A percentile compares a stretch with the other conserved stretches of the same genome.
Conservation (phyloP, 2,888 invertebrate genomes). For the Euplexia lucipara region DNA sequence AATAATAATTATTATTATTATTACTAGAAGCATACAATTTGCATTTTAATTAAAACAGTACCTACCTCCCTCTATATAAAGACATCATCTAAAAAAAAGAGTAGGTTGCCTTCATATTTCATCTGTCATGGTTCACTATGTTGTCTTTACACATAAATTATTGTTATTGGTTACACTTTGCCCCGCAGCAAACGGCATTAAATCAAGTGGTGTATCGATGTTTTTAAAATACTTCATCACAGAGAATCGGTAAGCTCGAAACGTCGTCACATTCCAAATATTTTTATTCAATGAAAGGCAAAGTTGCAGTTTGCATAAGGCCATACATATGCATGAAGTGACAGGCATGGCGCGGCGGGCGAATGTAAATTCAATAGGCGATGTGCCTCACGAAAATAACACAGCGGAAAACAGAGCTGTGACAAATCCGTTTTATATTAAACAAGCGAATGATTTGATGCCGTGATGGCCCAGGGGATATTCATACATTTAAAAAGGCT, state of each 20-base stretch:
- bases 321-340: constrained; percentile 86
- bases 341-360: constrained; percentile 77
- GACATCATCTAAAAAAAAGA: background rate
- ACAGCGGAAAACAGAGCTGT: constrained; percentile 76
- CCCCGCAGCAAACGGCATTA: constrained; percentile 3
- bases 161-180: background rate
- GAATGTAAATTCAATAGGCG: constrained; percentile 85
- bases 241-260: constrained; percentile 47
- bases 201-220: constrained; percentile 38
- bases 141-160: background rate
- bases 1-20: too few species aligned
- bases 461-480: too few species aligned
- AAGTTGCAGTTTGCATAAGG: constrained; percentile 86
- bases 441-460: constrained; percentile 69
- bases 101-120: background rate
- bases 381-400: constrained; percentile 81
- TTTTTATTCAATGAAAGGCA: constrained; percentile 82
- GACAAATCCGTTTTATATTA: constrained; percentile 80
- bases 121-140: background rate
- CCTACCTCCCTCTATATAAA: background rate
- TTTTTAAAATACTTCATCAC: constrained; percentile 39
- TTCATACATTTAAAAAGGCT: too few species aligned
- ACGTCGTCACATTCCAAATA: constrained; percentile 72
- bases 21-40: too few species aligned
- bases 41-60: background rate